Evolutionary conservation across 35 echinoderm and acorn worm genomes (phyloP), one percentile per base, ranked within the genome.

Genomic region (Antedon bifida): DNA sequence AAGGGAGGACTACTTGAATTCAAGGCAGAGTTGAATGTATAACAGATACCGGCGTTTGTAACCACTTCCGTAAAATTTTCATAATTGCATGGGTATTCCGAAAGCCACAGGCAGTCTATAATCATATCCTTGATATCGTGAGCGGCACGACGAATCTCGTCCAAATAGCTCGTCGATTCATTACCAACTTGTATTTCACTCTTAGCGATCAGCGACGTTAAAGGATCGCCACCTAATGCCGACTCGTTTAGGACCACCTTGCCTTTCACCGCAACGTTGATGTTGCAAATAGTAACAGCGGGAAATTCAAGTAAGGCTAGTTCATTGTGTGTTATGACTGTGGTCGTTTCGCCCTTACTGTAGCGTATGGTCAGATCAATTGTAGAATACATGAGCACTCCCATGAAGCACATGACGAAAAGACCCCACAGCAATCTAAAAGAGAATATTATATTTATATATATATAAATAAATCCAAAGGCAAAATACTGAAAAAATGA

Each of bases 1-100:
- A 88, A 55, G 3, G 9, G 5, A 29, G 64, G 36, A 0, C 81
- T 34, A 13, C 36, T 28, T 21, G 29, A 26, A 38, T 85, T 55
- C 29, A 31, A 8, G 16, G 80, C 79, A 34, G 86, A 77, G 34
- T 92, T 92, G 73, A 92, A 92, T 7, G 90, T 88, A 36, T 88
- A 92, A 42, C 90, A 92, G n/a, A 92, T 74, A 0, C 90, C 86
- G 77, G 88, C 88, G 75, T 92, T 83, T 9, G 90, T 88, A 23
- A 92, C 30, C 8, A 82, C 77, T 28, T 88, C 76, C 16, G 90
- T 92, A 39, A 92, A 92, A 64, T 92, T 92, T 11, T 92, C 82
- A 29, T 76, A 36, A 19, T 21, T 46, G 46, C 90, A 92, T 12
- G 36, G 33, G 9, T 75, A 45, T 31, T 79, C 56, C 32, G 80